Conservation (phyloP, 2,797 vertebrate species). For the Rhinella marina region DNA sequence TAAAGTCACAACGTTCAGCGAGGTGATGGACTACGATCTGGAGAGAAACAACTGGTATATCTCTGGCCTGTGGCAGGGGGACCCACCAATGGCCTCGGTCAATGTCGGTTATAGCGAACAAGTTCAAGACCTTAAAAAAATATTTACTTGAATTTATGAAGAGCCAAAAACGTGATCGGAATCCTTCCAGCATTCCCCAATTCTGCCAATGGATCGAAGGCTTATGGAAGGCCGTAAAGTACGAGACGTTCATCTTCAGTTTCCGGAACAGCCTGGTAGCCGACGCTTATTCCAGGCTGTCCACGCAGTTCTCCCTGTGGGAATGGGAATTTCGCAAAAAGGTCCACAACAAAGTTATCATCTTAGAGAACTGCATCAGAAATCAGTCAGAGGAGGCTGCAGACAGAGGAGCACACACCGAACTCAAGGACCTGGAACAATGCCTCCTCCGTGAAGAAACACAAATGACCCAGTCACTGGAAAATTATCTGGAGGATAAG, state of each 20-base stretch:
- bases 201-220: slow-evolving; percentile 74
- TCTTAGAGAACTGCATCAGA: slow-evolving; percentile 64
- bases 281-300: slow-evolving; percentile 67
- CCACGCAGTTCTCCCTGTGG: slow-evolving; percentile 70
- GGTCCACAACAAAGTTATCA: slow-evolving; percentile 70
- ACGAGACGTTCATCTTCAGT: slow-evolving; percentile 61
- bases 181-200: slow-evolving; percentile 68
- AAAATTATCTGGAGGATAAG: slow-evolving; percentile 68
- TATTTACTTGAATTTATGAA: slow-evolving; percentile 72
- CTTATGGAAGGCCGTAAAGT: slow-evolving; percentile 74
- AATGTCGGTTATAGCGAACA: slow-evolving; percentile 26
- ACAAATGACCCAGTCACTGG: slow-evolving; percentile 65
- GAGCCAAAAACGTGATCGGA: not conserved
- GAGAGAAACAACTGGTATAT: slow-evolving; percentile 67
- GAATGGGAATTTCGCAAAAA: slow-evolving; percentile 66
- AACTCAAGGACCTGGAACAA: slow-evolving; percentile 63
- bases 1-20: slow-evolving; percentile 58
- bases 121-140: slow-evolving; percentile 70
- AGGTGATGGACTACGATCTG: slow-evolving; percentile 37
- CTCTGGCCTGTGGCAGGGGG: slow-evolving; percentile 75
- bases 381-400: slow-evolving; percentile 17
- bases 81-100: slow-evolving; percentile 70
- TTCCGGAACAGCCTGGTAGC: slow-evolving; percentile 70
- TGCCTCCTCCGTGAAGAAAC: slow-evolving; percentile 67
- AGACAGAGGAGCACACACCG: slow-evolving; percentile 60